phyloP scores from a whole-genome alignment of 2,888 invertebrate species.

The Oligia strigilis region DNA sequence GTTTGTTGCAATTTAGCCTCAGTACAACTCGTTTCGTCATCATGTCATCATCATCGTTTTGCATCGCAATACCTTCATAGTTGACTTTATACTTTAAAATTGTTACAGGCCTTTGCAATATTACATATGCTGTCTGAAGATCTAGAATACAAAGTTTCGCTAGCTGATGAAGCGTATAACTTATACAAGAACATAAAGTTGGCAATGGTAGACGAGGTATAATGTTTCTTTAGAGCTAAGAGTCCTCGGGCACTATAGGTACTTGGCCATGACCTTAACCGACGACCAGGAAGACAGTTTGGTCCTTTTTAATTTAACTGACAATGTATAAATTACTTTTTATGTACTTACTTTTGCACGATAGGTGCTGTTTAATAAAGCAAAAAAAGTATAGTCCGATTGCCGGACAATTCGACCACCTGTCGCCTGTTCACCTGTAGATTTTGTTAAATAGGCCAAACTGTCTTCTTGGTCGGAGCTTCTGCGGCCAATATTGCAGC shows the following conservation, averaged over 20 bases:
- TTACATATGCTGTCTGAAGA: conserved; percentile 84
- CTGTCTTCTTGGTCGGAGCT: background rate
- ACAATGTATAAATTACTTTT: background rate
- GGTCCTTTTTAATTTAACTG: background rate
- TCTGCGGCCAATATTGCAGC: background rate
- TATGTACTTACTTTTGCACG: background rate
- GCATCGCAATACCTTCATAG: background rate
- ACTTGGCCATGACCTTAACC: background rate
- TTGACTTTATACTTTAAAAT: background rate
- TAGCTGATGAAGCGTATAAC: conserved; percentile 84
- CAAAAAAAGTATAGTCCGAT: background rate
- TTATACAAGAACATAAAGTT: conserved; percentile 83
- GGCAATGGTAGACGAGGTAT: conserved; percentile 80
- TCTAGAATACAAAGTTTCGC: conserved; percentile 75
- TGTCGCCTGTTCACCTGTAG: background rate
- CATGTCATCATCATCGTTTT: too few species aligned
- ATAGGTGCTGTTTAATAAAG: background rate
- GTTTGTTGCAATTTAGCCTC: background rate
- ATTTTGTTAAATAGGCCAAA: background rate
- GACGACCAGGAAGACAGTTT: background rate
- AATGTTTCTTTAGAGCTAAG: background rate
- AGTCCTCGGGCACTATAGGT: background rate
- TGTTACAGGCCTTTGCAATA: conserved; percentile 79
- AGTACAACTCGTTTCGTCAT: background rate
- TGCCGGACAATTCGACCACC: background rate